Percentiles rank a stretch among this genome's conserved stretches.
Conservation (phyloP, 2,113 vertebrate species). For the Labeo rohita region DNA sequence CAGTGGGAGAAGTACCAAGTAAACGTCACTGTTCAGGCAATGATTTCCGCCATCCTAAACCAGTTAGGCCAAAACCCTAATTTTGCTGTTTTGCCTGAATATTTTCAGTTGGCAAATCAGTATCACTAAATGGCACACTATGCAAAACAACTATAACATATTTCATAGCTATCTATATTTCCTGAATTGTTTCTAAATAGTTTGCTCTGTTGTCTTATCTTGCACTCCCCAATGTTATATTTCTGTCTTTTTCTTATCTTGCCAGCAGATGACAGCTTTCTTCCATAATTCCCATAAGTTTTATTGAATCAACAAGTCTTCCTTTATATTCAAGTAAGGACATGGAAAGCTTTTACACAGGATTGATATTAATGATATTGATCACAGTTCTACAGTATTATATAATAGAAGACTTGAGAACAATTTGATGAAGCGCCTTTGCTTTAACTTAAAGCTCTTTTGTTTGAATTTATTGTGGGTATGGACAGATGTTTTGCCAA, state of each 20-base stretch:
- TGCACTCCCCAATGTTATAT: not conserved
- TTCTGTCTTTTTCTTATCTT: not conserved
- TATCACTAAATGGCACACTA: not conserved
- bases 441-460: not conserved
- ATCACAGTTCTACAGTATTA: not conserved
- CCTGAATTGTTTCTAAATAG: not conserved
- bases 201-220: slow-evolving; percentile 17
- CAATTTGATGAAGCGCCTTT: not conserved
- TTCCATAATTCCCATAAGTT: not conserved
- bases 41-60: not conserved
- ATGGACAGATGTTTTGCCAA: not conserved
- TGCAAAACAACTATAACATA: not conserved
- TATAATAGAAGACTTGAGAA: not conserved
- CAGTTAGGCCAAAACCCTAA: not conserved
- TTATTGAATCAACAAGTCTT: not conserved
- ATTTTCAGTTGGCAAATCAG: too few species aligned
- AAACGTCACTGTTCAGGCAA: not conserved
- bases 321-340: slow-evolving; percentile 21
- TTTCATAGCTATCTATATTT: not conserved
- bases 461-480: not conserved
- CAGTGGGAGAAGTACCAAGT: not conserved
- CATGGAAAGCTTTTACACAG: not conserved
- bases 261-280: not conserved
- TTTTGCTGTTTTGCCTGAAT: not conserved
- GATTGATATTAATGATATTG: not conserved